A percentile compares a stretch with the other conserved stretches of the same genome.
Conservation (phyloP, 1,140 invertebrate species). For the Platorchestia sp. region DNA sequence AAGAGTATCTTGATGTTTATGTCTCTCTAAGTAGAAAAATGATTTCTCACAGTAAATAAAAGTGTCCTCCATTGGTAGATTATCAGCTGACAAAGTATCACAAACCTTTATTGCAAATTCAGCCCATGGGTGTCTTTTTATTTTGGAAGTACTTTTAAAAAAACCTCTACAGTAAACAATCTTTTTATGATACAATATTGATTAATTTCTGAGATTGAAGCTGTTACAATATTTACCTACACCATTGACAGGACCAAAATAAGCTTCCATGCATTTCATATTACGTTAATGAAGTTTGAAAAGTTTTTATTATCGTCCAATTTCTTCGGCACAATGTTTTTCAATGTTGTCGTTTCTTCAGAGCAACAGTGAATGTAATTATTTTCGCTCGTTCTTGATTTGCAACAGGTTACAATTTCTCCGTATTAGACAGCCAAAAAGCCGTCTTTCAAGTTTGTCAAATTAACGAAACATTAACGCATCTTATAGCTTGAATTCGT, state of each 20-base stretch:
- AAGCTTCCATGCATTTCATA: not conserved
- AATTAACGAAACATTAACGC: too few relatives aligned
- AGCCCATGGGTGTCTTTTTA: not conserved
- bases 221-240: not conserved
- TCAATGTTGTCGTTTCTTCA: not conserved
- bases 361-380: not conserved
- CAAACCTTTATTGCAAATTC: not conserved
- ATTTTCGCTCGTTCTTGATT: not conserved
- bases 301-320: not conserved
- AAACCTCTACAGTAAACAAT: too few relatives aligned
- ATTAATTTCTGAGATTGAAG: too few relatives aligned
- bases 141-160: not conserved
- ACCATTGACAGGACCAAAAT: not conserved
- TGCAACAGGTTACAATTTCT: not conserved
- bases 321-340: not conserved
- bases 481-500: too few relatives aligned
- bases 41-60: not conserved
- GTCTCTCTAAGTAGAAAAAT: too few relatives aligned
- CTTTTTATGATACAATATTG: too few relatives aligned
- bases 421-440: too few relatives aligned
- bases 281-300: not conserved
- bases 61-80: not conserved
- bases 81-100: not conserved
- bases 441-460: too few relatives aligned
- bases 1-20: too few relatives aligned